Base-by-base conservation (phyloP, 35 echinoderm and acorn worm species). In the Ophioderma brevispina region DNA sequence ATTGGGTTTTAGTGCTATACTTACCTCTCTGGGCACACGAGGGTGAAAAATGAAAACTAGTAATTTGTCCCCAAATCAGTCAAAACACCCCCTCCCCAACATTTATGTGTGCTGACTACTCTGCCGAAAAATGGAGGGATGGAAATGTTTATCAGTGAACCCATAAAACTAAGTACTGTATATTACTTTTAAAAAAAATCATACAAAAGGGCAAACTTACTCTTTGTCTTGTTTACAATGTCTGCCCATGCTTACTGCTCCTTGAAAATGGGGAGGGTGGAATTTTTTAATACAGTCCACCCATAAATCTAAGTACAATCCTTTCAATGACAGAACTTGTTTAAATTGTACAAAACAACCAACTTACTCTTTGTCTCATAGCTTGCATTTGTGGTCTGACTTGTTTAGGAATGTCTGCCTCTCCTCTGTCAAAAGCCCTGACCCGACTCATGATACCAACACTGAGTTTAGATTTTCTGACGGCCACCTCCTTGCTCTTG, bases 361-460 rank as follows among this genome's bases (percentile, higher is more conserved):
- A 25, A 70, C 59, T 70, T 70, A 70, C 59, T 70, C 59, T 70
- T 70, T 70, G 59, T 70, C 59, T 70, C 15, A 70, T 70, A 8
- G n/a, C 1, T 25, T 70, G 17, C n/a, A 25, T 3, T 30, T 70
- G 59, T 25, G 52, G 52, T 38, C 70, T 85, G 32, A 37, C 8
- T 59, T 85, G 1, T 15, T 59, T 17, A 23, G 52, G 46, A 0
- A 64, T 31, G 1, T 55, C 83, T 1, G 81, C 64, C 33, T 91
- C 90, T 18, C 90, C 90, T 40, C 82, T 91, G 35, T 91, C 76
- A 40, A 91, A 91, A 0, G 90, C 90, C 17, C 64, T 64, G 19
- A 91, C 63, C 39, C 82, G 35, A 30, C 90, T 82, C 90, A 91
- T 36, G 35, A 91, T 91, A 63, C 90, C 82, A 32, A 77, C 37